phyloP scores from a whole-genome alignment of 1,140 invertebrate genomes.

The Amyelois transitella region DNA sequence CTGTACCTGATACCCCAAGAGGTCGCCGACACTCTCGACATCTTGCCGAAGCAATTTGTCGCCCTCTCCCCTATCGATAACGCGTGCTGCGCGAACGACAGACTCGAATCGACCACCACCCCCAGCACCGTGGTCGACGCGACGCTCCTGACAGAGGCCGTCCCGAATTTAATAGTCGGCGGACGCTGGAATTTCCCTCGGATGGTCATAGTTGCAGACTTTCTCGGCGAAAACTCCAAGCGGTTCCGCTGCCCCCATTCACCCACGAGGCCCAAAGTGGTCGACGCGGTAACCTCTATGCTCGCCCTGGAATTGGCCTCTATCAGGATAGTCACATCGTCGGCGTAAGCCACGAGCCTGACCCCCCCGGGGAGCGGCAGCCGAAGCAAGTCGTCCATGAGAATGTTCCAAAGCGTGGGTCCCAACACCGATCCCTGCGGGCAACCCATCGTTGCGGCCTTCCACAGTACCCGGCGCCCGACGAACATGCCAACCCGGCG shows the following conservation, averaged over 20 bases:
- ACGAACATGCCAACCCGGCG: slow-evolving; percentile 22
- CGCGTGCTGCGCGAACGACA: too few species aligned
- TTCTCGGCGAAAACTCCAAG: not conserved
- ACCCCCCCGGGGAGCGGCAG: slow-evolving; percentile 16
- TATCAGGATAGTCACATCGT: too few species aligned
- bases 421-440: slow-evolving; percentile 68
- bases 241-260: not conserved
- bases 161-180: too few species aligned
- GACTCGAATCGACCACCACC: too few species aligned
- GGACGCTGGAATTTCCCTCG: too few species aligned
- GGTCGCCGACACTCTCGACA: too few species aligned
- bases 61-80: too few species aligned
- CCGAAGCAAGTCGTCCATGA: slow-evolving; percentile 48
- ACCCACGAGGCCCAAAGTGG: not conserved
- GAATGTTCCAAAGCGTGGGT: slow-evolving; percentile 55
- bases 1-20: slow-evolving; percentile 11
- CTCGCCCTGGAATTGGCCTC: not conserved
- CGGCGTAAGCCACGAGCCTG: not conserved
- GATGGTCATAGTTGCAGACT: too few species aligned
- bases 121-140: too few species aligned
- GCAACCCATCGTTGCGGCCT: slow-evolving; percentile 43
- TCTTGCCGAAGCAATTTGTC: too few species aligned
- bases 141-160: too few species aligned
- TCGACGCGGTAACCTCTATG: not conserved
- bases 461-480: slow-evolving; percentile 9